These are phyloP conservation scores for Corythucha ciliata DNA, from an alignment of 2,888 invertebrate genomes.

Conservation along the genomic window DNA sequence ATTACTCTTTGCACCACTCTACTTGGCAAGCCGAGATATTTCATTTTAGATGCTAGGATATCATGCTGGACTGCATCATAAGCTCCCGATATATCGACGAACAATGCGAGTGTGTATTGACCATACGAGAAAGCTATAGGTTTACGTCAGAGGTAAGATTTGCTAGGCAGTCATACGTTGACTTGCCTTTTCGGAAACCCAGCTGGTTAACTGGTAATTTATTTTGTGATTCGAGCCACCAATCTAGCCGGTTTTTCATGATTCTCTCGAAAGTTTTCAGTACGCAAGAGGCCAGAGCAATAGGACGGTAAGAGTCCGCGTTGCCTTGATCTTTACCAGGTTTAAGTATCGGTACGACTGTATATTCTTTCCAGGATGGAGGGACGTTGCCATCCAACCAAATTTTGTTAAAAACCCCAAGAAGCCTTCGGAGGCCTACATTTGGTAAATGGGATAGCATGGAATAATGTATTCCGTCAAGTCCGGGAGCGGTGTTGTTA, in stretches of 20 bases:
- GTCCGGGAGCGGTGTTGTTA: conserved; percentile 1
- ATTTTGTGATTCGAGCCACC: conserved; percentile 7
- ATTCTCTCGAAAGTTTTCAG: conserved; percentile 3
- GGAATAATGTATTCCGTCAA: conserved; percentile 5
- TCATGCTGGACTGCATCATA: too few species aligned
- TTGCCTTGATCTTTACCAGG: not conserved
- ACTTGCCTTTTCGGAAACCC: too few species aligned
- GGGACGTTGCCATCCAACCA: conserved; percentile 2
- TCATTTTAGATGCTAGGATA: too few species aligned
- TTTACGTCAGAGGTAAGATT: too few species aligned
- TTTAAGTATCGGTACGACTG: conserved; percentile 2
- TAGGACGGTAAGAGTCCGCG: not conserved
- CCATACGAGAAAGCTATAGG: too few species aligned
- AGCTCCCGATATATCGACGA: too few species aligned
- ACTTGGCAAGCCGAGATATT: too few species aligned
- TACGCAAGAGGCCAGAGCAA: not conserved
- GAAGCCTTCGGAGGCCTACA: conserved; percentile 3
- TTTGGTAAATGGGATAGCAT: conserved; percentile 15
- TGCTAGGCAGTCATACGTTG: too few species aligned
- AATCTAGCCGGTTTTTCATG: conserved; percentile 3
- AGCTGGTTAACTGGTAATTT: conserved; percentile 9
- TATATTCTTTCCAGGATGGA: conserved; percentile 3
- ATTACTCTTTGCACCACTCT: too few species aligned
- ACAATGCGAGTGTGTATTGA: too few species aligned
- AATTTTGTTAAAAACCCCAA: not conserved